A percentile compares a stretch with the other conserved stretches of the same genome.
phyloP scores from a whole-genome alignment of 2,797 vertebrate genomes.

The Hydrophis major region DNA sequence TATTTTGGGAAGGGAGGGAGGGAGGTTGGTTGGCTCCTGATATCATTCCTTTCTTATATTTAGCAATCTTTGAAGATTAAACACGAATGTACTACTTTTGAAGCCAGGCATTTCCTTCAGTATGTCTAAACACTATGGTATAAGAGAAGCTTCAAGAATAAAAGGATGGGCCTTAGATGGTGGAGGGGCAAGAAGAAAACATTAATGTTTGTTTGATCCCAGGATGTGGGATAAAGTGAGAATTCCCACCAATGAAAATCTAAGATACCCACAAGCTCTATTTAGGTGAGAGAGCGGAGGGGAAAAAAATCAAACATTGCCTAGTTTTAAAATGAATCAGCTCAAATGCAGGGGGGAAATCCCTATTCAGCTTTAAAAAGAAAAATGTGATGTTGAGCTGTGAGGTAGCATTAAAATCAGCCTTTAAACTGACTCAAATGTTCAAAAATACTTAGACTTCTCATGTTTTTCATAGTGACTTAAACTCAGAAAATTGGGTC shows the following conservation, averaged over 20 bases:
- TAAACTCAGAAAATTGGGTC: conserved; percentile 26
- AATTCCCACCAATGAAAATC: background rate
- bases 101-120: background rate
- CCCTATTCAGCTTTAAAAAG: background rate
- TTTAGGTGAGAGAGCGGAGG: background rate
- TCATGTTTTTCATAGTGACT: background rate
- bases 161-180: background rate
- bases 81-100: background rate
- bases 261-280: background rate
- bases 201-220: background rate
- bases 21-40: background rate
- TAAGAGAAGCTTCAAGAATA: background rate
- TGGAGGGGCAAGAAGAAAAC: background rate
- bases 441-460: background rate
- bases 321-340: background rate
- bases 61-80: background rate
- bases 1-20: background rate
- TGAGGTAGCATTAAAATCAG: background rate
- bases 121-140: background rate
- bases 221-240: background rate
- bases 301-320: background rate
- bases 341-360: background rate
- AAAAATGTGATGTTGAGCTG: background rate
- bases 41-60: background rate
- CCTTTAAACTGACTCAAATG: background rate